phyloP scores from a whole-genome alignment of 1,140 invertebrate species.

The Helicoverpa armigera region DNA sequence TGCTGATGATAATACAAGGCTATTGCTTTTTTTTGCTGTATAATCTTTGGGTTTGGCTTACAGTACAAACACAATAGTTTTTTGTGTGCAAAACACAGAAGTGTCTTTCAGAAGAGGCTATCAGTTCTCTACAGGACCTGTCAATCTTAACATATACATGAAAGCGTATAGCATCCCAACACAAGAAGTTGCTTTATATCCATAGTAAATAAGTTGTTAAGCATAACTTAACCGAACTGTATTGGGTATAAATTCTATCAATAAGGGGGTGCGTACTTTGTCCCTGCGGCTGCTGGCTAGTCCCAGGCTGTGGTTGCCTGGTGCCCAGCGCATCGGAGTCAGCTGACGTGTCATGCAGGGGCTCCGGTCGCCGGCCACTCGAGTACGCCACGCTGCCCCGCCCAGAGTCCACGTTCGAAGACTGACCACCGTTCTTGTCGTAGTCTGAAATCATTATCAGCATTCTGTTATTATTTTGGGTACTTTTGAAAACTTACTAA shows the following conservation, averaged over 20 bases:
- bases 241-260: background rate
- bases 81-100: too few species aligned
- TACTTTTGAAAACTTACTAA: background rate
- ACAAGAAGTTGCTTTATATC: too few species aligned
- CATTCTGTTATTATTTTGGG: background rate
- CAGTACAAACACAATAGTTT: too few species aligned
- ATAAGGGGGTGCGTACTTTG: slow-evolving; percentile 63
- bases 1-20: too few species aligned
- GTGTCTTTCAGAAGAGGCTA: too few species aligned
- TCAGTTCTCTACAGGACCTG: too few species aligned
- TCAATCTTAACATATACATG: too few species aligned
- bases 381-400: slow-evolving; percentile 92
- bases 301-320: slow-evolving; percentile 72
- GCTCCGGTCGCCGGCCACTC: slow-evolving; percentile 88
- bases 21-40: too few species aligned
- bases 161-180: too few species aligned
- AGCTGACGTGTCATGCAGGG: slow-evolving; percentile 84
- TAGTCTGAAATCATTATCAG: slow-evolving; percentile 86
- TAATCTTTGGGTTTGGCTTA: too few species aligned
- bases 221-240: too few species aligned
- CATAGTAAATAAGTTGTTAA: too few species aligned
- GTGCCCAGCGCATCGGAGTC: slow-evolving; percentile 82
- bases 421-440: slow-evolving; percentile 90
- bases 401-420: slow-evolving; percentile 91
- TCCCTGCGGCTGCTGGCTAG: slow-evolving; percentile 72